Percentiles rank a stretch among this genome's conserved stretches.
Conservation (phyloP, 2,797 vertebrate species). For the Odontamblyopus lacepedii region DNA sequence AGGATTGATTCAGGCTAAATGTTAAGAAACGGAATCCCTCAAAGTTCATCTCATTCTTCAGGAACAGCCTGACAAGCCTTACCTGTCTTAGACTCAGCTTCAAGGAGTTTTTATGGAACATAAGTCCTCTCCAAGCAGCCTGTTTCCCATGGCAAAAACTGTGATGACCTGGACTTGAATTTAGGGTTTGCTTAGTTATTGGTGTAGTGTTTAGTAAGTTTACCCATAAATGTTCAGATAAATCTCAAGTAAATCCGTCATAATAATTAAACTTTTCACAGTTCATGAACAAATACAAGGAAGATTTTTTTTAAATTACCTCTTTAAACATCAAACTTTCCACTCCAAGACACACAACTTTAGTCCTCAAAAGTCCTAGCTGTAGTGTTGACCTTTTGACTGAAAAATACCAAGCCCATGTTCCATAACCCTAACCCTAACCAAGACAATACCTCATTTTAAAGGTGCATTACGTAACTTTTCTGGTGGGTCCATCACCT, state of each 20-base stretch:
- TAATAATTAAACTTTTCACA: no score
- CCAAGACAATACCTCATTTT: no score
- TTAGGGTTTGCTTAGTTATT: not conserved
- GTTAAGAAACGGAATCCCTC: not conserved
- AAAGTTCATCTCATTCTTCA: not conserved
- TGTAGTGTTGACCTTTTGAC: no score
- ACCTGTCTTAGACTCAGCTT: not conserved
- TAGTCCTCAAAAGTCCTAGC: not conserved
- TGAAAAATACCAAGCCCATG: not conserved
- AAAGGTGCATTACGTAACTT: no score
- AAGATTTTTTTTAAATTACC: not conserved
- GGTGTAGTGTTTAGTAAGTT: not conserved
- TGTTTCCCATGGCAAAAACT: not conserved
- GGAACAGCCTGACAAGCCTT: conserved; percentile 1
- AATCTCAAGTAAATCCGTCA: no score
- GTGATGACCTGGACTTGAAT: not conserved
- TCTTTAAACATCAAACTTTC: not conserved
- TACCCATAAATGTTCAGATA: no score
- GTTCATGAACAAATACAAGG: not conserved
- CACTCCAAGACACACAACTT: not conserved
- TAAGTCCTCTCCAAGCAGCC: not conserved
- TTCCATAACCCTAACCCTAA: no score
- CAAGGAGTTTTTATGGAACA: not conserved
- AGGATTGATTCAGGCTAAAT: not conserved
- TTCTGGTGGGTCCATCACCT: no score